phyloP scores from a whole-genome alignment of 2,888 invertebrate species.

The Balanococcus diminutus region DNA sequence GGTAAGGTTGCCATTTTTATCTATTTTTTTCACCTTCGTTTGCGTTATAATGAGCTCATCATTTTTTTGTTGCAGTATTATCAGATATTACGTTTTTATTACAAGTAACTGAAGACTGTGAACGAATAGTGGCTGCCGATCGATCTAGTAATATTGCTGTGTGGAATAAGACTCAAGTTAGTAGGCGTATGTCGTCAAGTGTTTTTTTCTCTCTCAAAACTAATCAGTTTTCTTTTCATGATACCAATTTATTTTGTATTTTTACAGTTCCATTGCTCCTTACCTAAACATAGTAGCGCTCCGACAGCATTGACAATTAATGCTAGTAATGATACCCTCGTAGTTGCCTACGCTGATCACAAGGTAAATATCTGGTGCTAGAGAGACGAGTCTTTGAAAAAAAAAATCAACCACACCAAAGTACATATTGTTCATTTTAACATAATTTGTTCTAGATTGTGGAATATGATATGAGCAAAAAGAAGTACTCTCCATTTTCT shows the following conservation, averaged over 20 bases:
- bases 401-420: too few relatives aligned
- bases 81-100: conserved; percentile 67
- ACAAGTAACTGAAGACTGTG: conserved; percentile 65
- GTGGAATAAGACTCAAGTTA: conserved; percentile 65
- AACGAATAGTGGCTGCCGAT: conserved; percentile 73
- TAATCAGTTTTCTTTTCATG: too few relatives aligned
- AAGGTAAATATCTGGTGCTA: too few relatives aligned
- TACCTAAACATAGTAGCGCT: conserved; percentile 74
- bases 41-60: not conserved
- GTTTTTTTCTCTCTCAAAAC: not conserved
- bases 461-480: conserved; percentile 74
- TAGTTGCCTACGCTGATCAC: conserved; percentile 79
- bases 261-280: conserved; percentile 64
- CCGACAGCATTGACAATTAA: conserved; percentile 77
- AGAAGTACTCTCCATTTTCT: conserved; percentile 71
- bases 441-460: conserved; percentile 67
- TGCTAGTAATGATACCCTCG: conserved; percentile 66
- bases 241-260: not conserved
- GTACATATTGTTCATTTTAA: too few relatives aligned
- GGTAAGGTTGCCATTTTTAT: not conserved
- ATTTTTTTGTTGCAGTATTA: conserved; percentile 63
- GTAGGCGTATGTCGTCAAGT: not conserved
- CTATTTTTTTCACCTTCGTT: not conserved
- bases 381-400: too few relatives aligned
- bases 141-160: conserved; percentile 70